phyloP scores from a whole-genome alignment of 2,888 invertebrate genomes.

The Orthosia gracilis region DNA sequence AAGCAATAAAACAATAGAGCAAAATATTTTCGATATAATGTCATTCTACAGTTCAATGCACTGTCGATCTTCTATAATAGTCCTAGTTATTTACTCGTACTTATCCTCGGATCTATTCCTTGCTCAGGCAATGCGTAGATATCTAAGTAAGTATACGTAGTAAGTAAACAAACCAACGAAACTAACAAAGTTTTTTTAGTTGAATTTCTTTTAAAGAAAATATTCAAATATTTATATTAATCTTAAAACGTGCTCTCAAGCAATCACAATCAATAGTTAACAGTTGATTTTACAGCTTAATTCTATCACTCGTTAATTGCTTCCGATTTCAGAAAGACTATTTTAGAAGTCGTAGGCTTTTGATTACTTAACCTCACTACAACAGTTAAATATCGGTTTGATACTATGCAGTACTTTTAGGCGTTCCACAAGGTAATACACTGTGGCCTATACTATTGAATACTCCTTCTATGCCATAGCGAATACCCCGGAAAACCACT shows the following conservation, averaged over 20 bases:
- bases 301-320: neutral
- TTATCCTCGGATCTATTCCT: conserved; percentile 9
- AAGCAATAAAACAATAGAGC: conserved; percentile 29
- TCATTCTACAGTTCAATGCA: conserved; percentile 41
- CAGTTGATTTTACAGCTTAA: neutral
- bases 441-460: neutral
- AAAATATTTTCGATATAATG: conserved; percentile 20
- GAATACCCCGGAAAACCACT: conserved; percentile 4
- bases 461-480: neutral
- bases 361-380: neutral
- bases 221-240: neutral
- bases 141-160: too few species aligned
- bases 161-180: neutral
- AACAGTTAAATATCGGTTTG: neutral
- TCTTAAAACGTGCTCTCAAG: too few species aligned
- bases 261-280: neutral
- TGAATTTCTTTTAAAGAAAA: neutral
- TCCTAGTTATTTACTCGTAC: conserved; percentile 16
- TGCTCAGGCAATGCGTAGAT: neutral
- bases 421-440: conserved; percentile 6
- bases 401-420: neutral
- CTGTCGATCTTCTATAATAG: conserved; percentile 40
- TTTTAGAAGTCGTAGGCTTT: neutral
- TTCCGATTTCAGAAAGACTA: neutral
- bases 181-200: neutral